Conservation (phyloP, 2,888 invertebrate genomes). For the Clusia tigrina region DNA sequence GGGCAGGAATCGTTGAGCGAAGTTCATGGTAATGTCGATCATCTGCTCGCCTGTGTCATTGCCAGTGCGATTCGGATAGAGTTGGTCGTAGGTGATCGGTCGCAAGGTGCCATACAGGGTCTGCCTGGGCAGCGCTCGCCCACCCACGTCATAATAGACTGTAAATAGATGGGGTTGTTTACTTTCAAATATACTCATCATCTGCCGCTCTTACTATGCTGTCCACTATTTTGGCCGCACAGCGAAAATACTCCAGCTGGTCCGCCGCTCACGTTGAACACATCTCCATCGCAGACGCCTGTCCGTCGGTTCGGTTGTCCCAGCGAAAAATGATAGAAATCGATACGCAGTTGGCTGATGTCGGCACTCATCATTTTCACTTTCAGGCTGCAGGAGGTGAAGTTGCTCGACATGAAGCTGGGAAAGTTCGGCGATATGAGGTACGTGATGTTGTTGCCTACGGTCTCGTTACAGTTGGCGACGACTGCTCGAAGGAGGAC, state of each 20-base stretch:
- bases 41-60: slow-evolving; percentile 38
- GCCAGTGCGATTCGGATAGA: slow-evolving; percentile 34
- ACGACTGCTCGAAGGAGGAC: slow-evolving; percentile 74
- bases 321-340: slow-evolving; percentile 84
- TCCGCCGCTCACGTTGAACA: slow-evolving; percentile 70
- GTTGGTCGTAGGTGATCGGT: slow-evolving; percentile 38
- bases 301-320: slow-evolving; percentile 83
- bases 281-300: slow-evolving; percentile 81
- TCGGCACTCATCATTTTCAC: slow-evolving; percentile 80
- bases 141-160: slow-evolving; percentile 64
- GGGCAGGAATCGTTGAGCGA: slow-evolving; percentile 72
- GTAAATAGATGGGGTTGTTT: not conserved
- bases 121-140: slow-evolving; percentile 47
- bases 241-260: slow-evolving; percentile 69
- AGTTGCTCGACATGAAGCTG: slow-evolving; percentile 72
- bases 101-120: slow-evolving; percentile 47
- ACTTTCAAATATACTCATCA: slow-evolving; percentile 33
- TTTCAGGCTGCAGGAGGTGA: slow-evolving; percentile 74
- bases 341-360: slow-evolving; percentile 83
- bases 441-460: slow-evolving; percentile 82
- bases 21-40: slow-evolving; percentile 64
- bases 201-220: slow-evolving; percentile 74
- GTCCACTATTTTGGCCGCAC: slow-evolving; percentile 85
- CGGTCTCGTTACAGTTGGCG: slow-evolving; percentile 75
- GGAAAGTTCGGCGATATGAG: slow-evolving; percentile 85